Evolutionary conservation across 2,797 vertebrate species (phyloP), one percentile per base, ranked within the genome.

Genomic region (Microctenopoma lineatum): DNA sequence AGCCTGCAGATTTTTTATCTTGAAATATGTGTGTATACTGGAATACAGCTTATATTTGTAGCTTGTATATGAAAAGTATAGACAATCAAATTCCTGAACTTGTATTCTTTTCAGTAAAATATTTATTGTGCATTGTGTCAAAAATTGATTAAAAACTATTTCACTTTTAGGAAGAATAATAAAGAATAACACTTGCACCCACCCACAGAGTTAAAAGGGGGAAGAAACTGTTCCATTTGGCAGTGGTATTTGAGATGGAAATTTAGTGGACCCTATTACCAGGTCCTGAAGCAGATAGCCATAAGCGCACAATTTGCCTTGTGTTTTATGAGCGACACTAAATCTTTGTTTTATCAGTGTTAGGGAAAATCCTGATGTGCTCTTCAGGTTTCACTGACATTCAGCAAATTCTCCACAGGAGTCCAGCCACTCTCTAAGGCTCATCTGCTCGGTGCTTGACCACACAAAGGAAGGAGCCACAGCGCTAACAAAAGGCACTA

Each of bases 281-380:
- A 62, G 58, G 67, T 81, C 61, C 70, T 76, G 75, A 65, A 81
- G 85, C 21, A 84, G 84, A 88, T 83, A 69, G 66, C 70, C 73
- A 81, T 77, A 76, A 83, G 79, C 69, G 57, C 58, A 86, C 87
- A 90, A 90, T 91, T 90, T 88, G 84, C 88, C 87, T 85, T 70
- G 77, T 83, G 84, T 89, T 91, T 89, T 91, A 92, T 77, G 87
- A 82, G 85, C 32, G 3, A 73, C 80, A 65, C 83, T 92, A 92
- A 92, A 90, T 90, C 86, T 86, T 77, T 61, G 45, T 87, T 90
- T 89, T 91, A 90, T 88, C 90, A 84, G 86, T 47, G 58, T 71
- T 61, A 52, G 82, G 45, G 61, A 82, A 84, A 82, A 72, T 88
- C 77, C 80, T 66, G 61, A 80, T 42, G 74, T 32, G 48, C 65